Evolutionary conservation across 2,888 invertebrate species (phyloP), one percentile per base, ranked within the genome.

Genomic region (Brassicogethes aeneus): DNA sequence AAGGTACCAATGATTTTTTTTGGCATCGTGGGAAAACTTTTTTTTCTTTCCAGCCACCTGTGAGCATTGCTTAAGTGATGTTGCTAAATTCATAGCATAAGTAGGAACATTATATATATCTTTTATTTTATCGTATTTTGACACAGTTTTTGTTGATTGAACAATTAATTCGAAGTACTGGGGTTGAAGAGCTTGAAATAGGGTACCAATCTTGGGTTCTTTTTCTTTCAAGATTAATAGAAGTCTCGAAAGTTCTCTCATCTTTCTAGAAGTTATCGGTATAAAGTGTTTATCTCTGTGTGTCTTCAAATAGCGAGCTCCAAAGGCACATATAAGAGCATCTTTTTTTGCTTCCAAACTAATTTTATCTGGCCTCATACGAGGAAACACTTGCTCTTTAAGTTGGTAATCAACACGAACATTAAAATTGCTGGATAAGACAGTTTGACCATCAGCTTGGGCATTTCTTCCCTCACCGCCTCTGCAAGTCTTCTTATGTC

Each of bases 201-300:
- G 5, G 10, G 7, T 5, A 23, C 10, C 5, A 23, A 23, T 23
- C 10, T 5, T 7, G 10, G 23, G 23, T 10, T 23, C 7, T 10
- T 7, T 7, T 23, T 23, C 10, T 10, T 23, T 23, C 10, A 23
- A 5, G 5, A 7, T 10, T 7, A 23, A 7, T 23, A 23, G 23
- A 23, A 23, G 23, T 23, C 23, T 23, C 5, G 7, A 5, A 5
- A 23, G 23, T 23, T 23, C 23, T 23, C 23, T 23, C 23, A 23
- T 23, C 10, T 7, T 7, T 10, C 23, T 23, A 7, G 23, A 23
- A 7, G 23, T 30, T 2, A 45, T n/a, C 10, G 39, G 41, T 15
- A 47, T 38, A 16, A 33, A 17, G 23, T 50, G 45, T 36, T 43
- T 42, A 35, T 50, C 50, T 15, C 48, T 15, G 30, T 52, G 50